A percentile compares a stretch with the other conserved stretches of the same genome.
Evolutionary conservation across 2,113 vertebrate genomes (phyloP).

Genomic region (Ploceus nigricollis): DNA sequence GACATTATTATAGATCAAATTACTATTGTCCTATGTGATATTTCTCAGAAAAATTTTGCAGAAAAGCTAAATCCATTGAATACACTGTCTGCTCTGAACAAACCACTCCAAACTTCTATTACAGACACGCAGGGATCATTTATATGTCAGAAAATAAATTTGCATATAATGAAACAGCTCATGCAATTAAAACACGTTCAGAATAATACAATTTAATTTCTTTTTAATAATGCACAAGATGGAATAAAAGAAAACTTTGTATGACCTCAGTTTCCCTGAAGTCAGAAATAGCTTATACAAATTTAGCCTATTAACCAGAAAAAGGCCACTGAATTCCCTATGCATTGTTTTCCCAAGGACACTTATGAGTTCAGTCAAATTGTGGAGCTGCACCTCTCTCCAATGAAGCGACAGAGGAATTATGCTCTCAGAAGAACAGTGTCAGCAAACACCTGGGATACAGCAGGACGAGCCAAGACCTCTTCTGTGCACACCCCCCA

Average conservation of each 20-base stretch:
- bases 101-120: not conserved
- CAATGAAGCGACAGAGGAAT: not conserved
- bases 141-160: not conserved
- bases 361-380: not conserved
- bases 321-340: not conserved
- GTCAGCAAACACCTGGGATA: no score
- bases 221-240: not conserved
- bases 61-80: slow-evolving; percentile 22
- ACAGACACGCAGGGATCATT: not conserved
- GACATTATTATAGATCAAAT: slow-evolving; percentile 38
- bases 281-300: not conserved
- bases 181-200: not conserved
- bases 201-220: not conserved
- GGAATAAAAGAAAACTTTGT: not conserved
- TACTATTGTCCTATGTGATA: not conserved
- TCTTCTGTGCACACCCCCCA: no score
- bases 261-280: not conserved
- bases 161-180: slow-evolving; percentile 8
- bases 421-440: not conserved
- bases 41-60: not conserved
- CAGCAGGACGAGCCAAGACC: not conserved
- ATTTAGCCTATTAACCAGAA: not conserved
- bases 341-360: not conserved
- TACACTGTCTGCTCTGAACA: not conserved
- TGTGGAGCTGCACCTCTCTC: not conserved